Evolutionary conservation across 2,113 vertebrate genomes (phyloP).

Genomic region (Epinephelus lanceolatus): DNA sequence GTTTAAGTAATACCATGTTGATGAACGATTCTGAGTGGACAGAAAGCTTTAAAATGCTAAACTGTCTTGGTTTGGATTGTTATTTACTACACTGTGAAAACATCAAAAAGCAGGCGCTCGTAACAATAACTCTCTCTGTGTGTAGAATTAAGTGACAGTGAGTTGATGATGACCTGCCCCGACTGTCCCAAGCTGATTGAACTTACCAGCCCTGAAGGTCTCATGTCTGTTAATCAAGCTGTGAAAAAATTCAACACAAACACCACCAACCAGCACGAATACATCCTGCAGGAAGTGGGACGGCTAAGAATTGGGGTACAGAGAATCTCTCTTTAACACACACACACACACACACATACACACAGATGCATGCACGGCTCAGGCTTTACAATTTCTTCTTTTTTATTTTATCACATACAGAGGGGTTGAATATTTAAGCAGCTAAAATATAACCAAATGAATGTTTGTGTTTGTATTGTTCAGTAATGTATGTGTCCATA

Average conservation of each 20-base stretch:
- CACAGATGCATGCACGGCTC: too few relatives aligned
- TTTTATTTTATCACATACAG: too few relatives aligned
- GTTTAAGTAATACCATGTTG: too few relatives aligned
- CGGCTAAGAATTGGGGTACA: not conserved
- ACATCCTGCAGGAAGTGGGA: conserved; percentile 37
- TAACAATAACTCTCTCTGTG: not conserved
- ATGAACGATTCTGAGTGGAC: too few relatives aligned
- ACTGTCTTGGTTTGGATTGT: too few relatives aligned
- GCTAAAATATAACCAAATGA: too few relatives aligned
- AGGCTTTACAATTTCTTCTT: too few relatives aligned
- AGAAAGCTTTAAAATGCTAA: too few relatives aligned
- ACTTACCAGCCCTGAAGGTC: not conserved
- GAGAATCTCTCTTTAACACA: not conserved
- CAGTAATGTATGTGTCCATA: too few relatives aligned
- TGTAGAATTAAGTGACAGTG: rapidly evolving
- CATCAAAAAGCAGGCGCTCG: not conserved
- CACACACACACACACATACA: too few relatives aligned
- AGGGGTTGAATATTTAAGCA: too few relatives aligned
- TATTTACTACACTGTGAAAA: not conserved
- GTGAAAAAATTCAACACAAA: conserved; percentile 24
- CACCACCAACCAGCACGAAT: not conserved
- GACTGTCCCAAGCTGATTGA: not conserved
- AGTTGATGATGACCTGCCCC: not conserved
- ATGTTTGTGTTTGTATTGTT: too few relatives aligned
- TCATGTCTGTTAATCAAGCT: not conserved